Conservation (phyloP, 2,113 vertebrate genomes). For the Heloderma charlesbogerti region DNA sequence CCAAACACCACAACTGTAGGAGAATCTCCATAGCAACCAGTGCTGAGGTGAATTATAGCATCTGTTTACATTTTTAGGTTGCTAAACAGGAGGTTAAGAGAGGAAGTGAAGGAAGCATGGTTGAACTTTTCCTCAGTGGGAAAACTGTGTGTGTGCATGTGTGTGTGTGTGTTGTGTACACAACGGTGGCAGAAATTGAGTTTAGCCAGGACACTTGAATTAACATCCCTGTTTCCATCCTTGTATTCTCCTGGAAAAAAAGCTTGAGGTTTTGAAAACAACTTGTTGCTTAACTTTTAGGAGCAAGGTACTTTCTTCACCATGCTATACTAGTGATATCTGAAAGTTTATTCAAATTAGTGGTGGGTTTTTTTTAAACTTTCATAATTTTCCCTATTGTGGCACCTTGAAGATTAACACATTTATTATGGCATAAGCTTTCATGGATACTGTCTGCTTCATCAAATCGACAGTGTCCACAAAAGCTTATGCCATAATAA, state of each 20-base stretch:
- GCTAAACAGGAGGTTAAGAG: slow-evolving; percentile 25
- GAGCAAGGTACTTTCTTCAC: not conserved
- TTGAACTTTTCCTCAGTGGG: not conserved
- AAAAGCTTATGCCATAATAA: too few species aligned
- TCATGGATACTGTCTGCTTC: too few species aligned
- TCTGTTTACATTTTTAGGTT: not conserved
- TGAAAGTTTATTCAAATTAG: not conserved
- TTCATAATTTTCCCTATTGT: not conserved
- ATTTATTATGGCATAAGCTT: too few species aligned
- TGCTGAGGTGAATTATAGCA: not conserved
- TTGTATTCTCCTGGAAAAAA: not conserved
- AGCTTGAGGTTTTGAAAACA: not conserved
- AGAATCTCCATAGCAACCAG: slow-evolving; percentile 15
- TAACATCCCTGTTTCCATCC: not conserved
- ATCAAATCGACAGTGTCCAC: too few species aligned
- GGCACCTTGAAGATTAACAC: too few species aligned
- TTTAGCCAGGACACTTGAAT: not conserved
- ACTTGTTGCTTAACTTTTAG: not conserved
- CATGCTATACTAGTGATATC: not conserved
- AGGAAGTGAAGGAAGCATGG: not conserved
- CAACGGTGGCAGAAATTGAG: not conserved
- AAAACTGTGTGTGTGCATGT: not conserved
- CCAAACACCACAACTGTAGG: not conserved
- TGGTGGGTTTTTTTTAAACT: not conserved
- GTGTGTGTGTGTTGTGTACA: not conserved